Conservation (phyloP, 2,797 vertebrate genomes). For the Gobio occitaniae region DNA sequence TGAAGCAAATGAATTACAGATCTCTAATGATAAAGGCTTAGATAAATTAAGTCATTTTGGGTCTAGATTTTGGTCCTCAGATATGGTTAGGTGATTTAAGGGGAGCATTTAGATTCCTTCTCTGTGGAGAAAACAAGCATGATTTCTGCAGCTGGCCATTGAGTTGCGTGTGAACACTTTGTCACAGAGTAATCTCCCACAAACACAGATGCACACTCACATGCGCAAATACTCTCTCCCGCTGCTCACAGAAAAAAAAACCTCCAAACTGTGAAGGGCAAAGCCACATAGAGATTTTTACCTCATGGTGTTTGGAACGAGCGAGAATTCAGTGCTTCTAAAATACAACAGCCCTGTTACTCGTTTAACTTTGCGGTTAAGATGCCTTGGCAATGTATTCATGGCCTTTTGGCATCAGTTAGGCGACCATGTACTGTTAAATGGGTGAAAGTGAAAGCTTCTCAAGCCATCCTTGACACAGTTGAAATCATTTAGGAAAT, state of each 20-base stretch:
- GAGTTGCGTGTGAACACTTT: constrained; percentile 53
- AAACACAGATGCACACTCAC: constrained; percentile 19
- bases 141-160: constrained; percentile 46
- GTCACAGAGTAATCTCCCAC: constrained; percentile 42
- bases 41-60: constrained; percentile 15
- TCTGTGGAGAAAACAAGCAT: constrained; percentile 43
- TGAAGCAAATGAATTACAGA: constrained; percentile 17
- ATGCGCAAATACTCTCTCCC: constrained; percentile 24
- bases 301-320: constrained; percentile 29
- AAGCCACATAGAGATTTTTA: constrained; percentile 24
- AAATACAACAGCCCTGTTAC: constrained; percentile 31
- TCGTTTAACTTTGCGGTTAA: constrained; percentile 30
- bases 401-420: constrained; percentile 22
- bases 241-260: constrained; percentile 20
- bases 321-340: constrained; percentile 16
- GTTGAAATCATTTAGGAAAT: not conserved
- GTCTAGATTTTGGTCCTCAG: not conserved
- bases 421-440: constrained; percentile 11
- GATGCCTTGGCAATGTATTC: constrained; percentile 30
- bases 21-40: constrained; percentile 8
- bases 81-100: constrained; percentile 27
- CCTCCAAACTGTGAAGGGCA: constrained; percentile 16
- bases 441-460: constrained; percentile 2
- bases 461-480: not conserved
- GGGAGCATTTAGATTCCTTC: constrained; percentile 39